Evolutionary conservation across 2,797 vertebrate species (phyloP), one percentile per base, ranked within the genome.

Genomic region (Malurus splendens): DNA sequence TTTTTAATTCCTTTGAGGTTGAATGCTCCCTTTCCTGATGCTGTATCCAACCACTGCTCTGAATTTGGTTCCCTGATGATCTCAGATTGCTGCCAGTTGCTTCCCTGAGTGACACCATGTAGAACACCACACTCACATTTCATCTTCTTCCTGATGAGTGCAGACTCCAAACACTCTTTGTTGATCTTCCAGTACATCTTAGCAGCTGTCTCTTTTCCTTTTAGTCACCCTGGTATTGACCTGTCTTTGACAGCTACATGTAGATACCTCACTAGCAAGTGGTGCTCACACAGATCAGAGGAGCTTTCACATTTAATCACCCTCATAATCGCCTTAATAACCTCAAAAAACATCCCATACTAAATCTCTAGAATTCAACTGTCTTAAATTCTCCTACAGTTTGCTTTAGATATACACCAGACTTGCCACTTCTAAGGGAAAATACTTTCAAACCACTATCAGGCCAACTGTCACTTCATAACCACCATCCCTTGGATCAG

Each of bases 341-440:
- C 54, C 66, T 57, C 5, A 68, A 83, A 61, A 75, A 52, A 25
- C 45, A 13, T 0, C n/a, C 45, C 19, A 75, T 45, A 39, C 32
- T 28, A 32, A 59, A 60, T 6, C 2, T 18, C 19, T 24, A n/a
- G 56, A 73, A 6, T 30, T 81, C 42, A 70, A 82, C 60, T 89
- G 67, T 51, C 82, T 90, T 76, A 76, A 86, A 82, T 67, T 90
- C 56, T 57, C 71, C 38, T 39, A 9, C 47, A 25, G 42, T 73
- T 93, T 74, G 25, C n/a, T 79, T 76, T 14, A 86, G 73, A 70
- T 47, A 73, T 27, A 28, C 82, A 81, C 32, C 52, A 75, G 41
- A 22, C 65, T 76, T 82, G 47, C 44, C 68, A 39, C 52, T 83
- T 92, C 59, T 73, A 60, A 87, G 47, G 16, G 45, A 66, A 78